Evolutionary conservation across 2,797 vertebrate genomes (phyloP).

Genomic region (Catharus ustulatus): DNA sequence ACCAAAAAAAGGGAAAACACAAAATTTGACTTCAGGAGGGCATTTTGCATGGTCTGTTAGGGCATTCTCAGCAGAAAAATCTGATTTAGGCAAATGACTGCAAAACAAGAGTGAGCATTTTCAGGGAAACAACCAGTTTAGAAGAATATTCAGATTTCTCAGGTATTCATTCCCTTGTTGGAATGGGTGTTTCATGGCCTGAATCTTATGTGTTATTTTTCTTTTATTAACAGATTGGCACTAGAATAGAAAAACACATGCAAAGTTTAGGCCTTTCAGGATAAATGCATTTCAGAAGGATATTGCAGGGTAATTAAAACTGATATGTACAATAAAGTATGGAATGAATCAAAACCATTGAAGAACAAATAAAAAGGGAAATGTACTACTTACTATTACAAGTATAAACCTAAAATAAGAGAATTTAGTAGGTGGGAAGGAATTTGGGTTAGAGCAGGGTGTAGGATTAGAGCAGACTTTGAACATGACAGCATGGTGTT

Average conservation of each 20-base stretch:
- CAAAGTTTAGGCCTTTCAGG: not conserved
- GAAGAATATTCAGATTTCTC: not conserved
- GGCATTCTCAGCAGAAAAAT: not conserved
- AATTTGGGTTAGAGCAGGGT: not conserved
- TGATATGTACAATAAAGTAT: not conserved
- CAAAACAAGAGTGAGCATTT: accelerated
- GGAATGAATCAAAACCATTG: not conserved
- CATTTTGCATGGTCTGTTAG: not conserved
- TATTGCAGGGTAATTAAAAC: not conserved
- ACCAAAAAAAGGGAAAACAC: not conserved
- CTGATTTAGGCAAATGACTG: not conserved
- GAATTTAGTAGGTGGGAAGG: not conserved
- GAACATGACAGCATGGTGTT: not conserved
- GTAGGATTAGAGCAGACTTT: not conserved
- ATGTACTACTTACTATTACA: not conserved
- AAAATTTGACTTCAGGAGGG: not conserved
- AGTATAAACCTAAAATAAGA: not conserved
- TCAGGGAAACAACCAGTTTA: not conserved
- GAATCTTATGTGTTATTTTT: not conserved
- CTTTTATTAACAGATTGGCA: not conserved
- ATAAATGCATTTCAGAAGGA: not conserved
- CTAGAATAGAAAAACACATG: not conserved
- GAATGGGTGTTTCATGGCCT: not conserved
- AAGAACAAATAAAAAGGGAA: not conserved
- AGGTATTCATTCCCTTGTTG: not conserved